Percentiles rank a stretch among this genome's conserved stretches.
These are phyloP conservation scores for Erpobdella octoculata DNA, from an alignment of 2,888 invertebrate genomes.

Conservation along the genomic window DNA sequence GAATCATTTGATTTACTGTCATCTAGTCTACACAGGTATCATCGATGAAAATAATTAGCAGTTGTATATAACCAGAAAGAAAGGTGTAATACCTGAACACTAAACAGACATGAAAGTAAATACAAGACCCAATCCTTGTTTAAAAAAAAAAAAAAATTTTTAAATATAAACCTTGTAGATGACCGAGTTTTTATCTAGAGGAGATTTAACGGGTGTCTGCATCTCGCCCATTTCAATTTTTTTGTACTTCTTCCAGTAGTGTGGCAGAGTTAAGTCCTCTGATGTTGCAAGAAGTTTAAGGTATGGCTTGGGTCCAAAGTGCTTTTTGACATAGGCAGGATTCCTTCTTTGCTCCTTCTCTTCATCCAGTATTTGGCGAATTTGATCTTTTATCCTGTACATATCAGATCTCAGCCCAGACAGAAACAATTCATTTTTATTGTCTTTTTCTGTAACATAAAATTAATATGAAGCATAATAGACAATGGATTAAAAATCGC, in stretches of 20 bases:
- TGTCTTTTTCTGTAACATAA: no score
- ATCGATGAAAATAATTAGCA: neutral
- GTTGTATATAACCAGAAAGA: neutral
- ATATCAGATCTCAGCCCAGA: neutral
- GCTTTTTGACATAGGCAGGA: conserved; percentile 8
- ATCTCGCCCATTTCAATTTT: neutral
- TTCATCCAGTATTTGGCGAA: neutral
- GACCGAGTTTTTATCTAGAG: neutral
- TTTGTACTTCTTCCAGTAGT: neutral
- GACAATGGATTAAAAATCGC: no score
- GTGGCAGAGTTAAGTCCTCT: neutral
- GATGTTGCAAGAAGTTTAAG: neutral
- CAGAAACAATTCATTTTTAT: neutral
- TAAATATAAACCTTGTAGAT: neutral
- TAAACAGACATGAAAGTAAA: neutral
- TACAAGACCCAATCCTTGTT: neutral
- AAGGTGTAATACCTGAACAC: neutral
- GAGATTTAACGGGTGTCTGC: neutral
- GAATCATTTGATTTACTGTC: neutral
- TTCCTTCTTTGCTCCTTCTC: neutral
- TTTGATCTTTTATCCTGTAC: neutral
- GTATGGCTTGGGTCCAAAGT: neutral
- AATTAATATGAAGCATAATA: no score
- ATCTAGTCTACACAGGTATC: neutral
- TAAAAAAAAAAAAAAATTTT: neutral